phyloP scores from a whole-genome alignment of 2,113 vertebrate species.

The Entomyzon cyanotis region DNA sequence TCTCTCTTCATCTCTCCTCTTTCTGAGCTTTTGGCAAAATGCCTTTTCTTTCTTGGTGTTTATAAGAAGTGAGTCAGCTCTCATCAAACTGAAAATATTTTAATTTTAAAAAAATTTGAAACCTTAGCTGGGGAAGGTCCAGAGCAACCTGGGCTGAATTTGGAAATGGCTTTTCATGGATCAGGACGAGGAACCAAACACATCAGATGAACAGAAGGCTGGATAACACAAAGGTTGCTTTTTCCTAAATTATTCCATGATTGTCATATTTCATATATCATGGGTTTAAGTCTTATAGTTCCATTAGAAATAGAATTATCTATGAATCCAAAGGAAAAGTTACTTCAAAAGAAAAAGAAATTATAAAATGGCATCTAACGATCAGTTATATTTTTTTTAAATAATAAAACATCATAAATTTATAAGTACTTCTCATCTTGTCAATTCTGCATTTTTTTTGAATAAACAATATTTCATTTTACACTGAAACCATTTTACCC shows the following conservation, averaged over 20 bases:
- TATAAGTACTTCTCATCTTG: fast-evolving
- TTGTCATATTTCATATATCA: background rate
- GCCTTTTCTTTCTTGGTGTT: background rate
- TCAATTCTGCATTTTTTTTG: background rate
- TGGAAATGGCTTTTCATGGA: background rate
- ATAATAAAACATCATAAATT: background rate
- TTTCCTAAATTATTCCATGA: background rate
- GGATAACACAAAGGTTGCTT: background rate
- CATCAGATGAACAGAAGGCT: background rate
- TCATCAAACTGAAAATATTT: background rate
- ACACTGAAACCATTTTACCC: background rate
- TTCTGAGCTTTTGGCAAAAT: background rate
- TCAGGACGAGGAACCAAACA: background rate
- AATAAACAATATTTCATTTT: background rate
- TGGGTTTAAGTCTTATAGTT: background rate
- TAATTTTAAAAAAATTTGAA: background rate
- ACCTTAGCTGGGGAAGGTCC: background rate
- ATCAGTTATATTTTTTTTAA: background rate
- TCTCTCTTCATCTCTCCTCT: background rate
- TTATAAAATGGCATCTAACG: background rate
- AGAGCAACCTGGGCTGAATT: background rate
- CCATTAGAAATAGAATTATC: background rate
- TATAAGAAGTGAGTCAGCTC: background rate
- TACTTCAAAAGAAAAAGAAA: background rate
- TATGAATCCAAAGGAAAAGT: background rate